Conservation (phyloP, 2,888 invertebrate genomes). For the Ochropacha duplaris region DNA sequence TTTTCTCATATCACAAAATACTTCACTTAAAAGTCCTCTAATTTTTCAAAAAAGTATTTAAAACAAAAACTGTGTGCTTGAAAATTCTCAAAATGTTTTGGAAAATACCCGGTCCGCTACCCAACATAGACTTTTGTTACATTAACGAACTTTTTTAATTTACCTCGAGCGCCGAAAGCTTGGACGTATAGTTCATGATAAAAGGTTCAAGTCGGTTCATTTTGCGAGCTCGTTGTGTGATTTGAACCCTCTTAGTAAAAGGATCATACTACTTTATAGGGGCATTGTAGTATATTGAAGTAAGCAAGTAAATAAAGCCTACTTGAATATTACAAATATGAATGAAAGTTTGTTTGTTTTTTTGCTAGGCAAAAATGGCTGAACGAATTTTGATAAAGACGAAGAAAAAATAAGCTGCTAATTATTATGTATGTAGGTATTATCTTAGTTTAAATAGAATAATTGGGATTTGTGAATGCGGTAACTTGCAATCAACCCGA, state of each 20-base stretch:
- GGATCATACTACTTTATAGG: neutral
- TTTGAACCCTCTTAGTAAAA: neutral
- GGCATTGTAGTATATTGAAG: too few relatives aligned
- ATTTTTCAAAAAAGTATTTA: neutral
- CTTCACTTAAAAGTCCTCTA: neutral
- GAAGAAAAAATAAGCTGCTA: too few relatives aligned
- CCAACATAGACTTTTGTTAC: neutral
- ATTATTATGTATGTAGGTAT: too few relatives aligned
- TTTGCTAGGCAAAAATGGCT: too few relatives aligned
- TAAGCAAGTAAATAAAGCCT: too few relatives aligned
- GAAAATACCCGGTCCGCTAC: neutral
- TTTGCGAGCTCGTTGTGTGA: neutral
- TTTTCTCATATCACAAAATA: too few relatives aligned
- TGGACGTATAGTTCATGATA: constrained; percentile 3
- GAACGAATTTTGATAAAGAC: too few relatives aligned
- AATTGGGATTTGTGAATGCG: too few relatives aligned
- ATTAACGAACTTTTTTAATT: constrained; percentile 14
- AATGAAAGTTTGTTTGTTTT: too few relatives aligned
- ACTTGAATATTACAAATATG: too few relatives aligned
- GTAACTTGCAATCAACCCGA: too few relatives aligned
- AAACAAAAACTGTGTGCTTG: neutral
- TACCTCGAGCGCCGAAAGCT: constrained; percentile 4
- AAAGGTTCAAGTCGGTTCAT: constrained; percentile 3
- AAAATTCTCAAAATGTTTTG: constrained; percentile 5
- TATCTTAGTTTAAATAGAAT: too few relatives aligned